phyloP scores from a whole-genome alignment of 2,113 vertebrate species.

The Gallinago undulata region DNA sequence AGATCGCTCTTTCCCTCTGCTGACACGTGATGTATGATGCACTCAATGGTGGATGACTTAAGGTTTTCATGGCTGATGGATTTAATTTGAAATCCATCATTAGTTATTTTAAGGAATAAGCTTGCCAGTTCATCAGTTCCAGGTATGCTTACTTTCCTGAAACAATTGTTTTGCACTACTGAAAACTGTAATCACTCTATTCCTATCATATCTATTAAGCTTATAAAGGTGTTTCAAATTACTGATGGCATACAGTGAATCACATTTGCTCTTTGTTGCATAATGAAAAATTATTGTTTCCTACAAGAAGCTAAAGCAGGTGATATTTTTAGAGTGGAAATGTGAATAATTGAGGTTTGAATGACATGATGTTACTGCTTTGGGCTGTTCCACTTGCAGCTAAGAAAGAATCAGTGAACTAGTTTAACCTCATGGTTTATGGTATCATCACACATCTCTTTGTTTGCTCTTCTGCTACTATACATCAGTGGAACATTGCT shows the following conservation, averaged over 20 bases:
- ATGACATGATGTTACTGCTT: neutral
- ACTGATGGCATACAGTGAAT: neutral
- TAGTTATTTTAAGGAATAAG: slow-evolving; percentile 37
- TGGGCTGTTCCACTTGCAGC: neutral
- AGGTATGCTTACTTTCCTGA: neutral
- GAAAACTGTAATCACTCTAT: neutral
- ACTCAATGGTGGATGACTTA: neutral
- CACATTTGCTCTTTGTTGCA: neutral
- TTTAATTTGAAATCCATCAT: slow-evolving; percentile 24
- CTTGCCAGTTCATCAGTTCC: slow-evolving; percentile 11
- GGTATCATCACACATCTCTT: slow-evolving; percentile 13
- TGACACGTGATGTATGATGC: neutral
- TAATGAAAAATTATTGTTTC: slow-evolving; percentile 29
- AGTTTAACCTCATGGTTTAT: slow-evolving; percentile 18
- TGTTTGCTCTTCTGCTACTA: slow-evolving; percentile 15
- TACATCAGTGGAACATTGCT: neutral
- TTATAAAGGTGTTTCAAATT: neutral
- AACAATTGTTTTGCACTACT: neutral
- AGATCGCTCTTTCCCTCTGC: neutral
- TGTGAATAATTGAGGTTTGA: neutral
- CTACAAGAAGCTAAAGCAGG: neutral
- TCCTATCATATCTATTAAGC: neutral
- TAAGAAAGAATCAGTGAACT: neutral
- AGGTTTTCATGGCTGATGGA: neutral
- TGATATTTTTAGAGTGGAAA: neutral